phyloP scores from a whole-genome alignment of 2,797 vertebrate genomes.

The Paramormyrops hopkinsi region DNA sequence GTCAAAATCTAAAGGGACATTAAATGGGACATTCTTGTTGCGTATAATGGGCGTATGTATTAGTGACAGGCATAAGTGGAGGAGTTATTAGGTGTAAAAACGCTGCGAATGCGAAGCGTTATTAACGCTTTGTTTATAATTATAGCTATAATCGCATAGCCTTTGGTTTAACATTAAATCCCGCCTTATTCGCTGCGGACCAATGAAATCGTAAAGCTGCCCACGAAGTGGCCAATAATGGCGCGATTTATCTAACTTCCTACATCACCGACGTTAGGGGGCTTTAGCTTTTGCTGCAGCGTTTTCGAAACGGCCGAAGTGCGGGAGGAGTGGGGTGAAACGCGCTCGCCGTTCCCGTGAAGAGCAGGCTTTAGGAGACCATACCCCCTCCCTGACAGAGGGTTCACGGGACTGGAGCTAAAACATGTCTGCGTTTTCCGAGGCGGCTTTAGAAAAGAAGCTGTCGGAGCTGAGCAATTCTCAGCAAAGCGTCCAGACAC shows the following conservation, averaged over 20 bases:
- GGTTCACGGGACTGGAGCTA: background rate
- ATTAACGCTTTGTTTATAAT: background rate
- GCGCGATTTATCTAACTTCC: background rate
- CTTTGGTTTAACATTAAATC: background rate
- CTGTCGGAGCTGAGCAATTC: conserved; percentile 75
- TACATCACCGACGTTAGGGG: background rate
- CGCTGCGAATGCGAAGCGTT: background rate
- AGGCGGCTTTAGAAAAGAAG: conserved; percentile 73
- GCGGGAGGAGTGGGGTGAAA: background rate
- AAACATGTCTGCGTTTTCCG: conserved; percentile 75
- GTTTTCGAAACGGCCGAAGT: background rate
- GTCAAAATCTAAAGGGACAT: background rate
- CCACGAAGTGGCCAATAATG: background rate
- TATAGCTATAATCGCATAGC: background rate
- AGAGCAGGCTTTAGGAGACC: background rate
- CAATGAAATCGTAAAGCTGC: background rate
- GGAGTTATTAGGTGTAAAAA: background rate
- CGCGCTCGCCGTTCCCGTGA: background rate
- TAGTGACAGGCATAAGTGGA: background rate
- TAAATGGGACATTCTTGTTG: background rate
- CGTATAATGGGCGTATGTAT: background rate
- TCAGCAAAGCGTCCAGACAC: conserved; percentile 73
- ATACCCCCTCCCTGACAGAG: background rate
- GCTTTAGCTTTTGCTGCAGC: background rate
- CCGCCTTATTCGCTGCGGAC: background rate